Percentiles rank a stretch among this genome's conserved stretches.
phyloP scores from a whole-genome alignment of 2,888 invertebrate species.

The Rhamnusium bicolor region DNA sequence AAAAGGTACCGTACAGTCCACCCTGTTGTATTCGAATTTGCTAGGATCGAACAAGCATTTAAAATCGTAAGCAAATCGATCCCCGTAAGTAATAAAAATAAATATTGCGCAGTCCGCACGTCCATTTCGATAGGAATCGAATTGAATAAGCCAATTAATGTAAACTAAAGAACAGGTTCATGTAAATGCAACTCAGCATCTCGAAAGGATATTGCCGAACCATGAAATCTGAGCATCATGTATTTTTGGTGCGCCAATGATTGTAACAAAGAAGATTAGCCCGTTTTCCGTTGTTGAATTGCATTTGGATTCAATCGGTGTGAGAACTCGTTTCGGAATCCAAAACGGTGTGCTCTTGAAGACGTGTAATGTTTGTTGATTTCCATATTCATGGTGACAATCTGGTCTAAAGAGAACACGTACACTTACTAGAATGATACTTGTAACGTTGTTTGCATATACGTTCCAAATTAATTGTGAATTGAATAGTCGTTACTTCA shows the following conservation, averaged over 20 bases:
- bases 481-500: conserved; percentile 26
- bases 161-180: neutral
- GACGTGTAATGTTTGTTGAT: conserved; percentile 42
- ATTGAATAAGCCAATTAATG: neutral
- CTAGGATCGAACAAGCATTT: too few relatives aligned
- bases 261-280: conserved; percentile 8
- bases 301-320: conserved; percentile 39
- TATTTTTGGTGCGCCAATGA: neutral
- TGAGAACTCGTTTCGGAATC: conserved; percentile 20
- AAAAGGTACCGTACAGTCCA: too few relatives aligned
- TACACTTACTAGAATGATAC: conserved; percentile 22
- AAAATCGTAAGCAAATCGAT: too few relatives aligned
- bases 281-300: conserved; percentile 12
- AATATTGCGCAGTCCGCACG: too few relatives aligned
- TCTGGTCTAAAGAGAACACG: conserved; percentile 34
- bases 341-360: conserved; percentile 26
- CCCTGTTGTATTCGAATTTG: too few relatives aligned
- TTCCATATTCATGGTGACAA: conserved; percentile 41
- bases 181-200: neutral
- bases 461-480: conserved; percentile 38
- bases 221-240: neutral
- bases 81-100: too few relatives aligned
- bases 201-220: neutral
- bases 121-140: neutral
- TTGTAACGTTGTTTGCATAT: conserved; percentile 21